Conservation (phyloP, 2,888 invertebrate genomes). For the Drosophila maculinotata region DNA sequence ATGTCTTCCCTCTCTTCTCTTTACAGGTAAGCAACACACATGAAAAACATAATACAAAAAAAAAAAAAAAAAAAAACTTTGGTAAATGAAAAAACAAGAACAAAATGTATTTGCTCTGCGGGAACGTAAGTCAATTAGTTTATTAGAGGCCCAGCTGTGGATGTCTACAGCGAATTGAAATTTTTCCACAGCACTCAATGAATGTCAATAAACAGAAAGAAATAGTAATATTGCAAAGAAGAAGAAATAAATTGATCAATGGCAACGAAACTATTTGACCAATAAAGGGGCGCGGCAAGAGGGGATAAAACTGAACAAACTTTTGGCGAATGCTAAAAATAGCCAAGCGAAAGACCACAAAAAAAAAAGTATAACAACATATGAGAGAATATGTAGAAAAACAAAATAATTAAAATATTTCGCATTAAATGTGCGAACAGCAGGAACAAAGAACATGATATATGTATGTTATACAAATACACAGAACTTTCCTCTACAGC, state of each 20-base stretch:
- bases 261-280: constrained; percentile 15
- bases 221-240: constrained; percentile 45
- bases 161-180: constrained; percentile 41
- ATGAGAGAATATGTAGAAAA: constrained; percentile 41
- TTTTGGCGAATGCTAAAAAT: constrained; percentile 56
- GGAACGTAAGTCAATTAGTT: constrained; percentile 72
- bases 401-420: constrained; percentile 75
- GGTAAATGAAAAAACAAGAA: constrained; percentile 24
- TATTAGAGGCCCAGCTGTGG: constrained; percentile 6
- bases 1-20: constrained; percentile 42
- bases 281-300: neutral
- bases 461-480: constrained; percentile 5
- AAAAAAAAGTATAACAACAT: neutral
- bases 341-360: constrained; percentile 10
- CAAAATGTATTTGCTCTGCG: constrained; percentile 7
- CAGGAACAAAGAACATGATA: constrained; percentile 28
- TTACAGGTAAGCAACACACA: constrained; percentile 71
- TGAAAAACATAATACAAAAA: constrained; percentile 18
- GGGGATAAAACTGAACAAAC: neutral
- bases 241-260: constrained; percentile 47
- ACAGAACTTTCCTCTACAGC: constrained; percentile 14
- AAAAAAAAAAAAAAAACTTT: constrained; percentile 1
- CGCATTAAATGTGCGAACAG: constrained; percentile 34
- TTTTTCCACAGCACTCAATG: constrained; percentile 65
- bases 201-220: constrained; percentile 64